Percentiles rank a stretch among this genome's conserved stretches.
These are phyloP conservation scores for Plestiodon gilberti DNA, from an alignment of 2,113 vertebrate species.

Conservation along the genomic window DNA sequence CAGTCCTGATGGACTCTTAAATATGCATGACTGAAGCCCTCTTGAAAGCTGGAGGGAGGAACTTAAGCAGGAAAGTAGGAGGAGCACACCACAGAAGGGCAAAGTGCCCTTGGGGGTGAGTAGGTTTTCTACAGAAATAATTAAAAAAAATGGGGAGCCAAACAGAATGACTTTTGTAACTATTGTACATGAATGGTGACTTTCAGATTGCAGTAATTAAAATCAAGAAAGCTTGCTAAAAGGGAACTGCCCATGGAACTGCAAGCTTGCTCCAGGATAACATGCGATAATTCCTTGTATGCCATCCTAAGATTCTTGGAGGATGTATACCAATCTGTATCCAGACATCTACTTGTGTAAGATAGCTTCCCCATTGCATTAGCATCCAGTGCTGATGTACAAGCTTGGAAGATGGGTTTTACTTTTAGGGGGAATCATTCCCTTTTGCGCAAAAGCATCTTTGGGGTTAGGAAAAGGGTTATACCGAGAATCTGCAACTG, in stretches of 20 bases:
- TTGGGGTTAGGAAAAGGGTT: not conserved
- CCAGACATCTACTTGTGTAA: not conserved
- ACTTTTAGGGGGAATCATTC: no score
- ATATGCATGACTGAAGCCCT: not conserved
- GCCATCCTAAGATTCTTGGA: not conserved
- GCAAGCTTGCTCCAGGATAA: not conserved
- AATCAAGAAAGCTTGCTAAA: not conserved
- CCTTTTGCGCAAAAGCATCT: not conserved
- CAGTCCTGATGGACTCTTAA: slow-evolving; percentile 3
- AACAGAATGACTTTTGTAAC: not conserved
- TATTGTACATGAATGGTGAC: not conserved
- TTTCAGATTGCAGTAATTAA: not conserved
- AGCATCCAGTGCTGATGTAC: not conserved
- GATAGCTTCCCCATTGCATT: not conserved
- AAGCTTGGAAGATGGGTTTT: no score
- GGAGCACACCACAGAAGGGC: not conserved
- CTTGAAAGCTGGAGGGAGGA: not conserved
- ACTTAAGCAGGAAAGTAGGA: not conserved
- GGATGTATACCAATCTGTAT: not conserved
- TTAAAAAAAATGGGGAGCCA: no score
- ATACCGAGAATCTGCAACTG: not conserved
- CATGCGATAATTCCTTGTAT: not conserved
- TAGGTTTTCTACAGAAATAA: not conserved
- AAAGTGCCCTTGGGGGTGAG: not conserved
- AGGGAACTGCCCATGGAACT: not conserved